Evolutionary conservation across 1,140 invertebrate species (phyloP), one percentile per base, ranked within the genome.

Genomic region (Cephus cinctus): DNA sequence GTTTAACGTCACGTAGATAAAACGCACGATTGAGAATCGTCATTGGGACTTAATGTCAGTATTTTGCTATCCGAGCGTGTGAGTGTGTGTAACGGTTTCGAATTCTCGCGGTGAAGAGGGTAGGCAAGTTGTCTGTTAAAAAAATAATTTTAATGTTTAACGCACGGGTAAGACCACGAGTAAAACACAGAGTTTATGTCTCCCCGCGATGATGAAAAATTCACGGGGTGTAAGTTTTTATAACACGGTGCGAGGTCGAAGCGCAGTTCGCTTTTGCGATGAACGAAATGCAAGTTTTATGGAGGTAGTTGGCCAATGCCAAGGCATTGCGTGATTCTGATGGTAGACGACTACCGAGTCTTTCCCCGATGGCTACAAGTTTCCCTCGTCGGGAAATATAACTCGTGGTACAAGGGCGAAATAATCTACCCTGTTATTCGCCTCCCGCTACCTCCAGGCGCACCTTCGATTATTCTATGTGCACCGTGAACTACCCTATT

Each of bases 121-220:
- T n/a, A n/a, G 25, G 25, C 25, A 27, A 27, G 44, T 47, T 52
- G 55, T 65, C n/a, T n/a, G n/a, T n/a, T n/a, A n/a, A n/a, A 47
- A 64, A 65, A 60, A 56, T 61, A 51, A 34, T 38, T 45, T 65
- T 41, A 63, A 66, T 59, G 47, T 58, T 65, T 54, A 34, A 67
- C 5, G 30, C 43, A n/a, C 16, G 27, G 36, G 23, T 43, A 36
- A 45, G 43, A 52, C 43, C 49, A 43, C 43, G 48, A 35, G 25
- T 16, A 43, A 50, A 56, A 48, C 31, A 48, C 49, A 45, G 32
- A 21, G 40, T 27, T 27, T 27, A 27, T 27, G 6, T 27, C n/a
- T n/a, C n/a, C 25, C 25, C 6, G 25, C 30, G 54, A 42, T 38
- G 52, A 69, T 69, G 55, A 69, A 69, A 68, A 69, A 69, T 69